Evolutionary conservation across 2,113 vertebrate species (phyloP), one percentile per base, ranked within the genome.

Genomic region (Tetraodon nigroviridis): DNA sequence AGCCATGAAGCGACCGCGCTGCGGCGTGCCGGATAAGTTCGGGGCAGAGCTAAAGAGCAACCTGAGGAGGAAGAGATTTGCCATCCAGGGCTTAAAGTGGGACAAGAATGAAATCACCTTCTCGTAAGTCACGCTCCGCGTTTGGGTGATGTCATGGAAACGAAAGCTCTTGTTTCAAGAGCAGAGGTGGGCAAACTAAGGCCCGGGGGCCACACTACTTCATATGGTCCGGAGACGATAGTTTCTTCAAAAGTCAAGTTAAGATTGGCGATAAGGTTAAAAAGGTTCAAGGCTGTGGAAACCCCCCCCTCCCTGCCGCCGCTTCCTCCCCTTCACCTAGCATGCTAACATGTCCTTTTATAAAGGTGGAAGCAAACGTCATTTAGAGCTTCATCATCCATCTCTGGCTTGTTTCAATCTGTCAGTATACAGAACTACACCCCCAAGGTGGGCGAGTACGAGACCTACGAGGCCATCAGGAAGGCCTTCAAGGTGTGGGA

Each of bases 11-110:
- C 86, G 83, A 3, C 92, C 94, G 6, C 93, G 94, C 51, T 96
- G 94, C 51, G 94, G 94, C 0, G 94, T 96, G 55, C 94, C 94
- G 1, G 94, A 97, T 77, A 94, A 95, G 77, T 95, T 97, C 59
- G 93, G 93, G 22, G 81, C 93, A 0, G 93, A 94, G 79, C 87
- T 97, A 66, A 95, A 97, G 80, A 93, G 88, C 82, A 95, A 94
- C 71, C 89, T 96, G 58, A 90, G 94, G 73, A 92, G 87, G 75
- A 94, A 93, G 71, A 91, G 94, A 27, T 97, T 91, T 0, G 94
- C 94, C 55, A 91, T 92, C 78, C 93, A 97, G 72, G 91, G 92
- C 62, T 87, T 95, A 63, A 96, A 94, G 79, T 97, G 94, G 94
- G 73, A 90, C 1, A 92, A 93, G 51, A 90, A 67, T 0, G 92